Base-by-base conservation (phyloP, 2,113 vertebrate genomes). In the Oryzias curvinotus region DNA sequence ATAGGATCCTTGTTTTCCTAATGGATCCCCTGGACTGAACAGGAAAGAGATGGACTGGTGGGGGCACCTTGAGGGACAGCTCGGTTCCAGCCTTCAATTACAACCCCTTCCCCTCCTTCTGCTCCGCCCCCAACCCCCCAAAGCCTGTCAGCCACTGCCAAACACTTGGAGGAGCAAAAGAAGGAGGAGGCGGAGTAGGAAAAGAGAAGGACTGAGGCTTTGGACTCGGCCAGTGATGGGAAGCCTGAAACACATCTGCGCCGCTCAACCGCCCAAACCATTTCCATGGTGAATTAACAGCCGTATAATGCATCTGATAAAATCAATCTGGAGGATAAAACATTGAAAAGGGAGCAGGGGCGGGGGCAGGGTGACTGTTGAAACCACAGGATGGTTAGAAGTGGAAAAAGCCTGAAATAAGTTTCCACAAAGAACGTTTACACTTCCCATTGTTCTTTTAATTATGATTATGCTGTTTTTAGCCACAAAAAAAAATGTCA, bases 231-330 rank as follows among this genome's bases (percentile, higher is more conserved):
- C 76, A 83, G 75, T 51, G 70, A 84, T 73, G 71, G 62, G 75
- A 82, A 81, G 78, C 85, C 91, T 93, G 94, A 92, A 95, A 92
- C 96, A 97, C 96, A 98, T 98, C 97, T 98, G 97, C 92, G 96
- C 92, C 82, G 88, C 94, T 91, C 92, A 93, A 93, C 91, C 88
- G 94, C 84, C 94, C 94, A 91, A 94, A 93, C 97, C 94, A 97
- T 98, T 97, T 97, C 95, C 94, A 94, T 93, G 93, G 94, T 93
- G 96, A 97, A 98, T 98, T 96, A 98, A 97, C 94, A 90, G 93
- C 94, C 96, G 94, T 98, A 97, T 96, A 97, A 98, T 98, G 95
- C 94, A 96, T 95, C 95, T 94, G 94, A 96, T 97, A 96, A 86
- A 96, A 95, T 98, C 95, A 96, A 96, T 96, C 94, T 90, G 91